Percentiles rank a stretch among this genome's conserved stretches.
These are phyloP conservation scores for Lypha dubia DNA, from an alignment of 2,888 invertebrate genomes.

Conservation along the genomic window DNA sequence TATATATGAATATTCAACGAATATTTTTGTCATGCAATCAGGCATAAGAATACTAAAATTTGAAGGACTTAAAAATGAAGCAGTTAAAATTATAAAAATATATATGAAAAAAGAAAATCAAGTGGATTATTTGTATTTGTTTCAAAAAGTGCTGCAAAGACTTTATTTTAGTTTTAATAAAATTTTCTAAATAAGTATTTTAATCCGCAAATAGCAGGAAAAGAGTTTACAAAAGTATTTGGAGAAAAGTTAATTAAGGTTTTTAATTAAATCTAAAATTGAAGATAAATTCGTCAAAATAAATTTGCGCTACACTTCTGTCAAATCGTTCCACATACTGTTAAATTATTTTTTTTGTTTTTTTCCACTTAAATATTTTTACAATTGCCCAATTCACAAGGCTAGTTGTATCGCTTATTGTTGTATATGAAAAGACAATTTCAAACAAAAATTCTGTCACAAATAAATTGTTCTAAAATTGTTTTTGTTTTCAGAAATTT, in stretches of 20 bases:
- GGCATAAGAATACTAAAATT: neutral
- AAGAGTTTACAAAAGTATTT: constrained; percentile 16
- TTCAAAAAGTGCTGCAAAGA: neutral
- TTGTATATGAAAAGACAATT: too few relatives aligned
- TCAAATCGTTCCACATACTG: too few relatives aligned
- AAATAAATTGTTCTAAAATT: too few relatives aligned
- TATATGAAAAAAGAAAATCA: neutral
- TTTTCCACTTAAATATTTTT: too few relatives aligned
- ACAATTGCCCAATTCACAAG: too few relatives aligned
- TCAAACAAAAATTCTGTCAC: too few relatives aligned
- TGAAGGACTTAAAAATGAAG: neutral
- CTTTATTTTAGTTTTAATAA: neutral
- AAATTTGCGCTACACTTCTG: too few relatives aligned
- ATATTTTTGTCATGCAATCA: constrained; percentile 2
- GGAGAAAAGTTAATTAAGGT: constrained; percentile 37
- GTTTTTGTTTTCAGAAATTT: too few relatives aligned
- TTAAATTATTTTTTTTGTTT: too few relatives aligned
- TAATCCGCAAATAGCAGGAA: neutral
- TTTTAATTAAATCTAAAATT: constrained; percentile 32
- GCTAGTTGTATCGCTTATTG: too few relatives aligned
- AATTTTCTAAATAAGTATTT: neutral
- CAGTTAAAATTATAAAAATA: constrained; percentile 4
- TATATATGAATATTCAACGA: constrained; percentile 41
- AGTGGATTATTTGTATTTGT: neutral
- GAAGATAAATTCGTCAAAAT: too few relatives aligned